Evolutionary conservation across 2,888 invertebrate species (phyloP), one percentile per base, ranked within the genome.

Genomic region (Catocala fraxini): DNA sequence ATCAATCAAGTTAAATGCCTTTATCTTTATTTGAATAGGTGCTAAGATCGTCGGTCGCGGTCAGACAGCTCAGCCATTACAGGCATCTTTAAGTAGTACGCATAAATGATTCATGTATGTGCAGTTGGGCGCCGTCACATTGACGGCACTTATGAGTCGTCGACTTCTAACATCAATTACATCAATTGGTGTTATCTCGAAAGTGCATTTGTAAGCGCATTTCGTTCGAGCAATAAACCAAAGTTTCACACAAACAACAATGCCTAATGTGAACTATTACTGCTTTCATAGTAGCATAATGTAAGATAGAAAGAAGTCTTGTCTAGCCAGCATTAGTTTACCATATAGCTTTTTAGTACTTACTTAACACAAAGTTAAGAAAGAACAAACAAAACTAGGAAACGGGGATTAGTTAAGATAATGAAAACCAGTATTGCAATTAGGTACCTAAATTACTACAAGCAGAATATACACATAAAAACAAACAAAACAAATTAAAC

Each of bases 151-250:
- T 81, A 76, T 62, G 70, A 75, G 70, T 81, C 75, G 80, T 77
- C 75, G 81, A 72, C 75, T 78, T 83, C 80, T 74, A 75, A 75
- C 83, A 80, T 83, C 84, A 87, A 88, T 89, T 88, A 88, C 79
- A 81, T 80, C 76, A 84, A 87, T 87, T 85, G 76, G 80, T 82
- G 75, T 85, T 87, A 85, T 86, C 81, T 81, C 73, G 66, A 65
- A 75, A 83, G 81, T 77, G 75, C 79, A 75, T 82, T 64, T 70
- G 82, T 80, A 76, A 72, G 68, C 74, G 71, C 81, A 75, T 77
- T 83, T 80, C 70, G 73, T 77, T 79, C 73, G 63, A 77, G 70
- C 60, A 71, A 68, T 67, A 72, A 71, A 67, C 48, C 59, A 48
- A 65, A 71, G 76, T 73, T 77, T 77, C 77, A 81, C 75, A 78